Conservation (phyloP, 1,140 invertebrate genomes). For the Brachionus asplanchnoidis region DNA sequence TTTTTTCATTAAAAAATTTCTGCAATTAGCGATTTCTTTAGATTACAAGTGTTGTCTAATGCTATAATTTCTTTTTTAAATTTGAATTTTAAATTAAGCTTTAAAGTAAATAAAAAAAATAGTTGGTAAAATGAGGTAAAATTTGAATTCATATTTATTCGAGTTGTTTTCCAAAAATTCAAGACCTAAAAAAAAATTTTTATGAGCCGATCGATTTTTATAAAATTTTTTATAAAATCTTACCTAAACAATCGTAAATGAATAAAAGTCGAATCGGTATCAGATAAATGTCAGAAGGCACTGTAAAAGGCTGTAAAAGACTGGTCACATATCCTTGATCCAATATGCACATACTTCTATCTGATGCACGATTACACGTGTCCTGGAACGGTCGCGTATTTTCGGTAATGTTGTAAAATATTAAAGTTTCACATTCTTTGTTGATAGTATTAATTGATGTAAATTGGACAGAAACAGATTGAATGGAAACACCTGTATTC, state of each 20-base stretch:
- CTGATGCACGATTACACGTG: background rate
- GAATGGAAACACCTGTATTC: background rate
- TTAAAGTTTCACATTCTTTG: background rate
- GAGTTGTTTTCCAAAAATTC: background rate
- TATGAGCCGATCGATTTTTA: too few species aligned
- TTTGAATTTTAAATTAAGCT: slow-evolving; percentile 18
- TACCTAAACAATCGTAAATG: slow-evolving; percentile 3
- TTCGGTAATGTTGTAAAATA: background rate
- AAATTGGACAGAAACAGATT: background rate
- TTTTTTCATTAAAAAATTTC: background rate
- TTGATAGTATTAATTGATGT: background rate
- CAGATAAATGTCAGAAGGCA: background rate
- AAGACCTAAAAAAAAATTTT: background rate
- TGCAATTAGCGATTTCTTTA: background rate
- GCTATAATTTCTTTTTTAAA: background rate
- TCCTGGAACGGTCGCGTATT: background rate
- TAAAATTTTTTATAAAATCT: background rate
- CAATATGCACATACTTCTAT: background rate
- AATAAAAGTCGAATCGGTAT: background rate
- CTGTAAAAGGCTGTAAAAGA: background rate
- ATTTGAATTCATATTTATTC: background rate
- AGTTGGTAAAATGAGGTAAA: background rate
- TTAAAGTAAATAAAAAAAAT: background rate
- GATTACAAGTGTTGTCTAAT: background rate
- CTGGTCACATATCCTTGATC: background rate